A percentile compares a stretch with the other conserved stretches of the same genome.
Evolutionary conservation across 2,888 invertebrate genomes (phyloP).

Genomic region (Dicycla oo): DNA sequence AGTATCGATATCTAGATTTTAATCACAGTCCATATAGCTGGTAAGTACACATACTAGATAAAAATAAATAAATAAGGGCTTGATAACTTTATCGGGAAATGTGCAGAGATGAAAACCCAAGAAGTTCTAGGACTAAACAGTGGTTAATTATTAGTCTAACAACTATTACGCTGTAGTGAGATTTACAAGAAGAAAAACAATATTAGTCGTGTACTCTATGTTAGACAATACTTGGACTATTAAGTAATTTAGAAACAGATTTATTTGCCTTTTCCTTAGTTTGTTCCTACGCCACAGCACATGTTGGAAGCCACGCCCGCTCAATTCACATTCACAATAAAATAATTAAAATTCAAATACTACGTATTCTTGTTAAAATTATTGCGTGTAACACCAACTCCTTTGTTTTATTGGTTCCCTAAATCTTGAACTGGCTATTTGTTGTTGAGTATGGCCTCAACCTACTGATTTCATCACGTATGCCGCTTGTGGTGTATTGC

Average conservation of each 20-base stretch:
- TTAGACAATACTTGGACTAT: slow-evolving; percentile 26
- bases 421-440: background rate
- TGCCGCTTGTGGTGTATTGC: background rate
- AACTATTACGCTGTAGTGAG: slow-evolving; percentile 40
- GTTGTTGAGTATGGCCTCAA: background rate
- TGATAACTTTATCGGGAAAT: slow-evolving; percentile 25
- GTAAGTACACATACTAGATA: slow-evolving; percentile 20
- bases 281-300: background rate
- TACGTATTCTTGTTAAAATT: background rate
- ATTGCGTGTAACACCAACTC: background rate
- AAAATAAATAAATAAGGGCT: slow-evolving; percentile 5
- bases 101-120: slow-evolving; percentile 45
- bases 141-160: slow-evolving; percentile 44
- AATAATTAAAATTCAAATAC: background rate
- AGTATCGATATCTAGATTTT: slow-evolving; percentile 35
- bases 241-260: slow-evolving; percentile 24
- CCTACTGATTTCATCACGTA: background rate
- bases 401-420: background rate
- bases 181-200: slow-evolving; percentile 22
- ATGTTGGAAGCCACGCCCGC: slow-evolving; percentile 31
- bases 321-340: slow-evolving; percentile 6
- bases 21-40: slow-evolving; percentile 57
- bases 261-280: slow-evolving; percentile 12
- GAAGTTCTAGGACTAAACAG: slow-evolving; percentile 45
- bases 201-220: slow-evolving; percentile 19